Evolutionary conservation across 1,140 invertebrate genomes (phyloP).

Genomic region (Laupala kohalensis): DNA sequence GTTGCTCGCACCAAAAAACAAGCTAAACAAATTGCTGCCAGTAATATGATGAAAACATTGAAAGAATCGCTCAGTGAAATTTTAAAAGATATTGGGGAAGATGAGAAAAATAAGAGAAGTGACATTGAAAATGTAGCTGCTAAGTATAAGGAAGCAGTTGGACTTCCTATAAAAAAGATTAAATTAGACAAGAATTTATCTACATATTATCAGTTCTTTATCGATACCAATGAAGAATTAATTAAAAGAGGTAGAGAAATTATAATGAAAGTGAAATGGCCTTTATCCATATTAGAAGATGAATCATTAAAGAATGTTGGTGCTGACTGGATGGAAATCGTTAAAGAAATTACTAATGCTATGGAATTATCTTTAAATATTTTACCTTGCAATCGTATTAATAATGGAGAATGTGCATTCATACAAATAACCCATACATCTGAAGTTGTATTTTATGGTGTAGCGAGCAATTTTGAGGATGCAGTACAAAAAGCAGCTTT

Average conservation of each 20-base stretch:
- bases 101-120: background rate
- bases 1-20: conserved; percentile 38
- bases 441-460: background rate
- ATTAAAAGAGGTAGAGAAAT: background rate
- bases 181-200: background rate
- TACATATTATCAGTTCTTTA: background rate
- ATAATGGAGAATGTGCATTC: background rate
- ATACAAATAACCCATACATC: background rate
- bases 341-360: background rate
- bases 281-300: background rate
- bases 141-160: background rate
- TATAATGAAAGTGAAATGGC: background rate
- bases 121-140: background rate
- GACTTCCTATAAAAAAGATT: background rate
- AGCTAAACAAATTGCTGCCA: conserved; percentile 39
- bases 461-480: background rate
- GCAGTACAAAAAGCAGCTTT: background rate
- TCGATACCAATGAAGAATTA: background rate
- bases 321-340: background rate
- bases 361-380: background rate
- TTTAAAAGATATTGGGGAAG: background rate
- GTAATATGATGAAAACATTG: conserved; percentile 34
- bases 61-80: conserved; percentile 3
- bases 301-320: background rate
- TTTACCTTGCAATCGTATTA: background rate